Percentiles rank a stretch among this genome's conserved stretches.
phyloP scores from a whole-genome alignment of 2,888 invertebrate genomes.

The Drymonia ruficornis region DNA sequence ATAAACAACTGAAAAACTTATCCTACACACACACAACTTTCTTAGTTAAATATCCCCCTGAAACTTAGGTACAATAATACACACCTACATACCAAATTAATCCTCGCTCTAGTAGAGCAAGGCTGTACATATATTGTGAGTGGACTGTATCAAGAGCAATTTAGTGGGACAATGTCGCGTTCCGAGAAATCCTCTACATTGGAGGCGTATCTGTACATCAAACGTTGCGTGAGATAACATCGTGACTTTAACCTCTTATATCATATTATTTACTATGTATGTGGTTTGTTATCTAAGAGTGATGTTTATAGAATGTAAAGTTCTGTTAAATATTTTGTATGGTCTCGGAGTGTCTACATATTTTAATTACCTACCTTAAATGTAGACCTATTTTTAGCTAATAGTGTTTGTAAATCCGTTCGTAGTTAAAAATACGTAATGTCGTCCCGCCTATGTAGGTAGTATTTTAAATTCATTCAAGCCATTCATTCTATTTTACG shows the following conservation, averaged over 20 bases:
- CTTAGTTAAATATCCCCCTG: background rate
- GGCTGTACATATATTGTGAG: slow-evolving; percentile 37
- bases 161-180: slow-evolving; percentile 37
- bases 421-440: background rate
- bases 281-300: slow-evolving; percentile 4
- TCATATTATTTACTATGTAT: slow-evolving; percentile 30
- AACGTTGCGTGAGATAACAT: slow-evolving; percentile 32
- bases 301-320: background rate
- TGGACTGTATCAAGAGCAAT: slow-evolving; percentile 43
- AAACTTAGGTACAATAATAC: background rate
- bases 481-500: slow-evolving; percentile 40
- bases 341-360: too few relatives aligned
- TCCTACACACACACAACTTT: background rate
- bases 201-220: slow-evolving; percentile 41
- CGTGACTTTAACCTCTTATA: slow-evolving; percentile 35
- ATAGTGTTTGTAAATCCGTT: background rate
- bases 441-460: background rate
- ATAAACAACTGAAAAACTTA: too few relatives aligned
- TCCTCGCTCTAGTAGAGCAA: background rate
- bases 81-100: background rate
- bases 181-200: slow-evolving; percentile 37
- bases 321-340: too few relatives aligned
- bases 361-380: too few relatives aligned
- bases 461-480: slow-evolving; percentile 33
- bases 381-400: too few relatives aligned